Evolutionary conservation across 2,113 vertebrate genomes (phyloP), one percentile per base, ranked within the genome.

Genomic region (Seriola quinqueradiata): DNA sequence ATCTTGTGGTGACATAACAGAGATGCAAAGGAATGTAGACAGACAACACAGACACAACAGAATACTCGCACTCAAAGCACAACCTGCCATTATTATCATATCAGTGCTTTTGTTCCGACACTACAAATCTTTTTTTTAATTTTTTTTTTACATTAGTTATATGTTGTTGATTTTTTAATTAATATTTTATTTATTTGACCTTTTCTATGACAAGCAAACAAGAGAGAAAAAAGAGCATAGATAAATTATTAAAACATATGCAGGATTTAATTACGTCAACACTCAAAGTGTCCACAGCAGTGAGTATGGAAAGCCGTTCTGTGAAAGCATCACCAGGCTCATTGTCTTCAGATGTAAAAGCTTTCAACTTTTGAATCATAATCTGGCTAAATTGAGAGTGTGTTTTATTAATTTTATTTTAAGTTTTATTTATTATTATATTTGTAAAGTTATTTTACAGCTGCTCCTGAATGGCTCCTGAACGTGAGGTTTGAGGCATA

Each of bases 21-120:
- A 73, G 48, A 71, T 28, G 42, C 60, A 75, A 76, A 74, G 78
- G 83, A 85, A 86, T 77, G 68, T 13, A 23, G 52, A 48, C 23
- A 28, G 54, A 75, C 65, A 21, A 16, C n/a, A 23, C 54, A 60
- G 21, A 78, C 19, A 70, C 63, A 50, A 8, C 32, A 67, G 1
- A 63, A 34, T 3, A 44, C 23, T 42, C 32, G 40, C 58, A 63
- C 55, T 36, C 55, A 68, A 11, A 12, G 13, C 21, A 6, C 28
- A 28, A 21, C 46, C 23, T 9, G 23, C 52, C 32, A 3, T 38
- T 7, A 48, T 67, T 6, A 54, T 70, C 16, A 69, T 32, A 34
- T 63, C 11, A 54, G 14, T 14, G 5, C 42, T n/a, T 77, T 21
- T 38, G 34, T 40, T 58, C 0, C 23, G 8, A 25, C 14, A n/a